Conservation (phyloP, 1,140 invertebrate genomes). For the Stratiolaelaps scimitus region DNA sequence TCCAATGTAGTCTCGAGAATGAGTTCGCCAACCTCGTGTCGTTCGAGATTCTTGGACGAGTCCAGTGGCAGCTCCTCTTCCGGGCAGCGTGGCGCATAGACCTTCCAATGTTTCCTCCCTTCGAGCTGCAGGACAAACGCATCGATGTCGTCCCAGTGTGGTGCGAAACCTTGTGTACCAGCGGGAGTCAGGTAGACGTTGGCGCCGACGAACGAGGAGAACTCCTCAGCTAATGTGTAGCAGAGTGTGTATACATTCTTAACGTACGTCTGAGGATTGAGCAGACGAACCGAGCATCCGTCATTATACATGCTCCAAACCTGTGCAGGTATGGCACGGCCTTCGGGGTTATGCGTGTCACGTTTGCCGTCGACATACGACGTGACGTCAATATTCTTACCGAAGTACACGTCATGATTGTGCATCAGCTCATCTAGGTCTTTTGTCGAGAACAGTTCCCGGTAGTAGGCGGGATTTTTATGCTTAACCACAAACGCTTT, state of each 20-base stretch:
- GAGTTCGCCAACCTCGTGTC: conserved; percentile 62
- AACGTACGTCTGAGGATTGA: conserved; percentile 86
- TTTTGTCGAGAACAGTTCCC: conserved; percentile 57
- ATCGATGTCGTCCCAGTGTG: conserved; percentile 97
- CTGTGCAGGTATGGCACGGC: conserved; percentile 53
- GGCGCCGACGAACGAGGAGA: conserved; percentile 44
- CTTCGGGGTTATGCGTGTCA: conserved; percentile 73
- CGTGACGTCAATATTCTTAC: conserved; percentile 79
- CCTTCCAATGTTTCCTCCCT: conserved; percentile 82
- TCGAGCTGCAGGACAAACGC: conserved; percentile 93
- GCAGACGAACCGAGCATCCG: conserved; percentile 74
- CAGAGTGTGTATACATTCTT: conserved; percentile 48
- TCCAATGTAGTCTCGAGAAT: conserved; percentile 65
- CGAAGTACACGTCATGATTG: conserved; percentile 57
- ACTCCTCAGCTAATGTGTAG: conserved; percentile 78
- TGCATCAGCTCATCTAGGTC: conserved; percentile 64
- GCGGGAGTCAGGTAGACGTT: conserved; percentile 63
- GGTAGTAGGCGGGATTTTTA: conserved; percentile 53
- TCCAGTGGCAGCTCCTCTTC: conserved; percentile 57
- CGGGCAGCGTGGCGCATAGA: conserved; percentile 60
- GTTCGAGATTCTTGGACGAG: conserved; percentile 68
- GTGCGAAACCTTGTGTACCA: conserved; percentile 88
- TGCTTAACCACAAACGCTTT: conserved; percentile 60
- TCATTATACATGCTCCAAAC: conserved; percentile 84
- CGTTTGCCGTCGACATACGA: conserved; percentile 62